These are phyloP conservation scores for Eulemur mongoz DNA, from an alignment of 2,797 vertebrate species.

Conservation along the genomic window DNA sequence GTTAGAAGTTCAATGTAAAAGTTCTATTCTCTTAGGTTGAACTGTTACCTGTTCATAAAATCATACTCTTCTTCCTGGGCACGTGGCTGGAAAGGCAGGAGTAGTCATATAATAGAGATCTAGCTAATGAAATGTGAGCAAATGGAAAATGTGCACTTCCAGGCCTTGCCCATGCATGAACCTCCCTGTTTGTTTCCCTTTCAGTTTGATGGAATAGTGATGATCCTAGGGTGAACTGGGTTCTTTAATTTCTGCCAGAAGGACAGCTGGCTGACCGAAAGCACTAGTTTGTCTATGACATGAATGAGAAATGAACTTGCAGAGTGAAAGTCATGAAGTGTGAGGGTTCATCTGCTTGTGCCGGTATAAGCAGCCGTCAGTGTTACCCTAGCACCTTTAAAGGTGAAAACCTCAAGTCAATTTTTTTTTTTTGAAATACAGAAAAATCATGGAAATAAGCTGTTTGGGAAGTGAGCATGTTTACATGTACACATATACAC, in stretches of 20 bases:
- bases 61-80: background rate
- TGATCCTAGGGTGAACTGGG: background rate
- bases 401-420: background rate
- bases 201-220: background rate
- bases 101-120: background rate
- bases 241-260: background rate
- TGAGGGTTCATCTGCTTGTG: background rate
- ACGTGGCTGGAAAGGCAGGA: background rate
- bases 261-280: background rate
- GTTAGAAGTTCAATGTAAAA: background rate
- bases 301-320: background rate
- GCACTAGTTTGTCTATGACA: background rate
- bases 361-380: background rate
- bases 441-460: background rate
- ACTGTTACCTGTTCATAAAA: background rate
- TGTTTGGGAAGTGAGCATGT: background rate
- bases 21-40: background rate
- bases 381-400: background rate
- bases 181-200: background rate
- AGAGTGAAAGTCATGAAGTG: background rate
- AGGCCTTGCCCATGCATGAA: rapidly evolving
- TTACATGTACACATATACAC: background rate
- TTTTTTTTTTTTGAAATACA: background rate
- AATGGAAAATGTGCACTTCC: background rate
- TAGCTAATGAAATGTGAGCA: background rate